Evolutionary conservation across 2,888 invertebrate genomes (phyloP).

Genomic region (Epinotia nisella): DNA sequence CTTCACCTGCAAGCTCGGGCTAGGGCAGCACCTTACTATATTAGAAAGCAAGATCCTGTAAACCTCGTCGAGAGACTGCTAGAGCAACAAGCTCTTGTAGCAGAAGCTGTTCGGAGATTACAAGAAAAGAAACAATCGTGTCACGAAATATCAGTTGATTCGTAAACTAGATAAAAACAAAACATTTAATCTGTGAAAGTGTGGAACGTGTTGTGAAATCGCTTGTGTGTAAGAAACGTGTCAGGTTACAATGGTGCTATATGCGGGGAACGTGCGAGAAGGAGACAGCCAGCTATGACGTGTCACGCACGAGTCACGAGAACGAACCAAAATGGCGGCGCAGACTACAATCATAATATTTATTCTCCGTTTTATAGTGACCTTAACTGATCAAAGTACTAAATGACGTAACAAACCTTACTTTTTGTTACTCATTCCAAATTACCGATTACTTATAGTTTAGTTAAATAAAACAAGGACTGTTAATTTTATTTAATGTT

Average conservation of each 20-base stretch:
- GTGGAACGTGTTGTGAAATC: constrained; percentile 84
- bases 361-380: constrained; percentile 82
- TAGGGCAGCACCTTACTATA: constrained; percentile 81
- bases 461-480: constrained; percentile 39
- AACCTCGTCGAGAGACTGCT: constrained; percentile 80
- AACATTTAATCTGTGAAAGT: constrained; percentile 84
- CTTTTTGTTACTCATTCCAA: constrained; percentile 67
- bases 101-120: constrained; percentile 81
- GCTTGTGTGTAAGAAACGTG: constrained; percentile 83
- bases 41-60: constrained; percentile 83
- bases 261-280: constrained; percentile 81
- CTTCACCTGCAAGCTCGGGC: constrained; percentile 82
- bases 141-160: constrained; percentile 82
- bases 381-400: constrained; percentile 83
- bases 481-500: constrained; percentile 52
- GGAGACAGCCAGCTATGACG: constrained; percentile 80
- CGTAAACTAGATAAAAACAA: constrained; percentile 78
- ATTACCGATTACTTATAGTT: constrained; percentile 52
- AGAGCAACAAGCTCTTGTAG: constrained; percentile 81
- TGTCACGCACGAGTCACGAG: constrained; percentile 83
- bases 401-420: constrained; percentile 79
- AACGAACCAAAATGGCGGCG: constrained; percentile 83
- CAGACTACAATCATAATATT: constrained; percentile 84
- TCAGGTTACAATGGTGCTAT: constrained; percentile 85
- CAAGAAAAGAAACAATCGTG: constrained; percentile 81